Conservation (phyloP, 2,888 invertebrate genomes). For the Malacosoma neustria region DNA sequence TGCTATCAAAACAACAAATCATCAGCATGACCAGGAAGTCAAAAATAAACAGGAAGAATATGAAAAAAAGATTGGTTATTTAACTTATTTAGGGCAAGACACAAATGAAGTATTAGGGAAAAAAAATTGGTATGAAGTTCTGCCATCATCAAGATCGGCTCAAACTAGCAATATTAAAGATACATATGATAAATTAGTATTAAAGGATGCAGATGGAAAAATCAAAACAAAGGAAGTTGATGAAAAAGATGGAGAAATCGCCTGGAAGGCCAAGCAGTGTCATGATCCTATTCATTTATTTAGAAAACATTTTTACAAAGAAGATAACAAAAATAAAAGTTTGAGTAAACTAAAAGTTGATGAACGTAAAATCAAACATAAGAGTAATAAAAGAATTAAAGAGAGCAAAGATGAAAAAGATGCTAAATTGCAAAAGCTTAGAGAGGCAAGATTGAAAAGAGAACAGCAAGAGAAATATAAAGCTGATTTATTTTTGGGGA, state of each 20-base stretch:
- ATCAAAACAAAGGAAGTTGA: conserved; percentile 37
- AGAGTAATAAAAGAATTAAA: conserved; percentile 21
- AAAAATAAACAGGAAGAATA: conserved; percentile 96
- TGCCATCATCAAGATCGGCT: conserved; percentile 69
- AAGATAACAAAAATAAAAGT: conserved; percentile 7
- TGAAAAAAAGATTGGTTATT: conserved; percentile 97
- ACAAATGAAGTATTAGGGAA: conserved; percentile 89
- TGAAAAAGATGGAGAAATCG: conserved; percentile 75
- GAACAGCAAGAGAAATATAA: conserved; percentile 86
- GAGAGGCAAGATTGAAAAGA: conserved; percentile 85
- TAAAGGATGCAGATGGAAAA: conserved; percentile 62
- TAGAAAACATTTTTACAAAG: conserved; percentile 61
- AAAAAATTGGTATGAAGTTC: conserved; percentile 91
- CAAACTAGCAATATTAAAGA: conserved; percentile 47
- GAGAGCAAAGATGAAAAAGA: conserved; percentile 33
- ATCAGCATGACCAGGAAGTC: conserved; percentile 91
- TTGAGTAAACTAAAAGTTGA: conserved; percentile 1
- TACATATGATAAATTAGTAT: conserved; percentile 59
- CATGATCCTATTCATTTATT: conserved; percentile 86
- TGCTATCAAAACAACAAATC: conserved; percentile 82
- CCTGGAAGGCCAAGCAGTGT: conserved; percentile 77
- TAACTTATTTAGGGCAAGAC: conserved; percentile 96
- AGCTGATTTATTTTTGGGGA: conserved; percentile 82
- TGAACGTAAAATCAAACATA: conserved; percentile 17
- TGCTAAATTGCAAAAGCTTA: conserved; percentile 76